Base-by-base conservation (phyloP, 2,888 invertebrate species). In the Stenodera caucasica region DNA sequence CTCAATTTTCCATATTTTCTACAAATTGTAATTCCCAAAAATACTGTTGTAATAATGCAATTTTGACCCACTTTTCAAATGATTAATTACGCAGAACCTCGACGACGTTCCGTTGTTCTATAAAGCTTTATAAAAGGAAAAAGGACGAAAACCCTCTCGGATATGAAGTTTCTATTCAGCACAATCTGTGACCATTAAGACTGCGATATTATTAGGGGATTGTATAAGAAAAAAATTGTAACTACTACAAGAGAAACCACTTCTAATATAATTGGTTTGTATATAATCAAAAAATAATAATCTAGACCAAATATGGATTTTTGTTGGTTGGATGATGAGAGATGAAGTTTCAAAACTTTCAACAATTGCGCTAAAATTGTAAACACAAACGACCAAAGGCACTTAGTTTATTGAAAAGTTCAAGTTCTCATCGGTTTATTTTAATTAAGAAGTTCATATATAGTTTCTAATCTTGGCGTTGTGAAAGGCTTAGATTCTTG, bases 381-480 rank as follows among this genome's bases (percentile, higher is more conserved):
- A 51, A 51, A 51, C 14, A 51, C 26, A 30, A 9, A 51, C 51
- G 51, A 18, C 51, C 51, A 29, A 32, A 51, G 51, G 30, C 51
- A 51, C 30, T 51, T 18, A 18, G 30, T 51, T 51, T 51, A 51
- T 51, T 51, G 51, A 51, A 51, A 51, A 51, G 30, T 51, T 51
- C 32, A 11, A 51, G 18, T 15, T 30, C 51, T 51, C 30, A 51
- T 51, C 30, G 30, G 51, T 51, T 29, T 51, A 51, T 30, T 51
- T 51, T 51, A 51, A 51, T 51, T 51, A 51, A 51, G 51, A 51
- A 51, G 51, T 51, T 51, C 51, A 51, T 14, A 15, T 40, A 51
- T 51, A 51, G 51, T 51, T 51, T 30, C 51, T 51, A 51, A 51
- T 51, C 51, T 51, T 32, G 29, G 30, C 30, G 14, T 29, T 29